Base-by-base conservation (phyloP, 1,140 invertebrate species). In the Nymphalis io region DNA sequence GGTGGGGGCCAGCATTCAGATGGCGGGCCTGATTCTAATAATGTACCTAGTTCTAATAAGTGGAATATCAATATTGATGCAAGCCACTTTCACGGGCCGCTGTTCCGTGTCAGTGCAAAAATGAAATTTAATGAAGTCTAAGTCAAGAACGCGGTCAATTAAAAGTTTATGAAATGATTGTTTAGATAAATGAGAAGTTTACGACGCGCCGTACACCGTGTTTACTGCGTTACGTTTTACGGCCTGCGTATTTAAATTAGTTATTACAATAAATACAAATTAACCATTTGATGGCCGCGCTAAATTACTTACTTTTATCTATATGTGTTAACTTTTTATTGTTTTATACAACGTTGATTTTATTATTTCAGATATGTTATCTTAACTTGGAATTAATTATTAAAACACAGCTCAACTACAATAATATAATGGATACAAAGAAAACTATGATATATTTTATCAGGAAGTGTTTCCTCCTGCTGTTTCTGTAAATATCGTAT, bases 141-240 rank as follows among this genome's bases (percentile, higher is more conserved):
- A 55, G 11, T 6, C 48, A 51, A 21, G 18, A 51, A n/a, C 15
- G 18, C 20, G 20, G 51, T 55, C 51, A 55, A 55, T 55, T 55
- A 55, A 55, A 55, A 55, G 11, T 55, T 55, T 13, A 55, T 33
- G 51, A 13, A 27, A 55, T 55, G 51, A 55, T 55, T 27, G 12
- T 51, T 55, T 15, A 55, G 51, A 55, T 55, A 55, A 23, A 55
- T 8, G 48, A 15, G 15, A n/a, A 48, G 18, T 53, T 53, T n/a
- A 53, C 20, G 48, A 53, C 10, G 48, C 48, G 48, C 6, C 48
- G 12, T 27, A 55, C 51, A 55, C 8, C 51, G 51, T 55, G 51
- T 55, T 20, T 15, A 3, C 48, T 10, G 48, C 48, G 48, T 20
- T 11, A 51, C 21, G 48, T 21, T 51, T 55, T 27, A 55, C 4